These are phyloP conservation scores for Promerops cafer DNA, from an alignment of 2,113 vertebrate species.

Conservation along the genomic window DNA sequence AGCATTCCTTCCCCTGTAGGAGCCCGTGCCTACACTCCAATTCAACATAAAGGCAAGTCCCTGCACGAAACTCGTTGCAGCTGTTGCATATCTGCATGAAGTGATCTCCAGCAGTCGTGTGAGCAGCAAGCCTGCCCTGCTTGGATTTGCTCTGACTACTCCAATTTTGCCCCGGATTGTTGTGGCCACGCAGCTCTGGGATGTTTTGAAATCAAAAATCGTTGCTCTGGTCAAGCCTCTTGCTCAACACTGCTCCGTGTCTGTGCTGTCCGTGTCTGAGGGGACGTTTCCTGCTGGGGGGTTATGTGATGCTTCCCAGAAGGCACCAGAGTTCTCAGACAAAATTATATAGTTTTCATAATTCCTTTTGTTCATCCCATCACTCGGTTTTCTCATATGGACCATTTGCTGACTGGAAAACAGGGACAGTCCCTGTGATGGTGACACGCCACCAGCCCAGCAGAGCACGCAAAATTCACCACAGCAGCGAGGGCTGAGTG, in stretches of 20 bases:
- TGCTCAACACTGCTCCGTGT: background rate
- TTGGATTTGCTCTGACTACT: background rate
- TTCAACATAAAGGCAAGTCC: background rate
- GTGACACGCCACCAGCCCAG: background rate
- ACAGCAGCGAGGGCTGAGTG: background rate
- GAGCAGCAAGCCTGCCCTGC: background rate
- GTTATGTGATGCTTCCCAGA: conserved; percentile 13
- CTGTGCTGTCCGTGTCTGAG: conserved; percentile 5
- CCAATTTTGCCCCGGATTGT: background rate
- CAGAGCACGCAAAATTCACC: background rate
- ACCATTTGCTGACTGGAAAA: background rate
- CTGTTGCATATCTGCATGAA: conserved; percentile 46
- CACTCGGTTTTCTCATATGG: background rate
- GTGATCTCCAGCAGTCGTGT: background rate
- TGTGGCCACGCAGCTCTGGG: conserved; percentile 33
- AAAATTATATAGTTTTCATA: background rate
- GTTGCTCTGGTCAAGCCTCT: conserved; percentile 33
- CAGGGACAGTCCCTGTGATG: background rate
- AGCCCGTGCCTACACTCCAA: background rate
- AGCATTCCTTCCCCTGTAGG: background rate
- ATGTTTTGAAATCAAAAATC: conserved; percentile 48
- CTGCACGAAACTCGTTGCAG: conserved; percentile 13
- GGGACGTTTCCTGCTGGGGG: conserved; percentile 8
- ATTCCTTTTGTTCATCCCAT: background rate
- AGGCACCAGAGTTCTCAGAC: conserved; percentile 4